phyloP scores from a whole-genome alignment of 2,797 vertebrate genomes.

The Periophthalmus magnuspinnatus region DNA sequence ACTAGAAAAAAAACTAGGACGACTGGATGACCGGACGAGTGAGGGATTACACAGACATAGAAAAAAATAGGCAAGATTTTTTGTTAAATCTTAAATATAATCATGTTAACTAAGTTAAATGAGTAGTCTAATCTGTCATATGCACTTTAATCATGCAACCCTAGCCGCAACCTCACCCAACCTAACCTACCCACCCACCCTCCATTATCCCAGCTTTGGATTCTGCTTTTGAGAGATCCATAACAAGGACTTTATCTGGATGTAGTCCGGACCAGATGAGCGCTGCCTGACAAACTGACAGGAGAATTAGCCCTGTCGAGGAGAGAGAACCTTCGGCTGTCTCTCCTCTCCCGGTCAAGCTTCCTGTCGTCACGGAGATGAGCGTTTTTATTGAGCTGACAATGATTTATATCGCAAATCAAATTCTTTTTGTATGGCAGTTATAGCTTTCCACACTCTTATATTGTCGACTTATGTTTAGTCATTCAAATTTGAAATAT shows the following conservation, averaged over 20 bases:
- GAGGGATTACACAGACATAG: too few species aligned
- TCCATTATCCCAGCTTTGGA: conserved; percentile 51
- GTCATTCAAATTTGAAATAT: neutral
- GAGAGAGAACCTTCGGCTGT: conserved; percentile 63
- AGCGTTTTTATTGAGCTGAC: conserved; percentile 26
- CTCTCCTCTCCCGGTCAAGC: conserved; percentile 45
- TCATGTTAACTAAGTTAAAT: too few species aligned
- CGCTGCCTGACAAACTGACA: conserved; percentile 74
- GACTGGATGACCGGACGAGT: too few species aligned
- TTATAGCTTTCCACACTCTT: conserved; percentile 7
- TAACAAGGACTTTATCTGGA: conserved; percentile 79
- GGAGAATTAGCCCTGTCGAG: conserved; percentile 70
- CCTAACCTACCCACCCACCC: conserved; percentile 14
- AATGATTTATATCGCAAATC: conserved; percentile 27
- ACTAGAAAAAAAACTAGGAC: too few species aligned
- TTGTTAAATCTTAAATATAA: too few species aligned
- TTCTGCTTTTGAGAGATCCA: conserved; percentile 75
- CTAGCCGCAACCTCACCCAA: conserved; percentile 13
- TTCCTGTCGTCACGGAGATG: conserved; percentile 47
- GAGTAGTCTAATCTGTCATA: too few species aligned
- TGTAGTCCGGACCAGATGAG: conserved; percentile 75
- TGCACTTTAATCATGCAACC: too few species aligned
- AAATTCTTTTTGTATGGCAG: conserved; percentile 8
- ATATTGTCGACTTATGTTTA: neutral
- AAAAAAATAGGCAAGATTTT: too few species aligned